Base-by-base conservation (phyloP, 2,113 vertebrate genomes). In the Corythaixoides concolor region DNA sequence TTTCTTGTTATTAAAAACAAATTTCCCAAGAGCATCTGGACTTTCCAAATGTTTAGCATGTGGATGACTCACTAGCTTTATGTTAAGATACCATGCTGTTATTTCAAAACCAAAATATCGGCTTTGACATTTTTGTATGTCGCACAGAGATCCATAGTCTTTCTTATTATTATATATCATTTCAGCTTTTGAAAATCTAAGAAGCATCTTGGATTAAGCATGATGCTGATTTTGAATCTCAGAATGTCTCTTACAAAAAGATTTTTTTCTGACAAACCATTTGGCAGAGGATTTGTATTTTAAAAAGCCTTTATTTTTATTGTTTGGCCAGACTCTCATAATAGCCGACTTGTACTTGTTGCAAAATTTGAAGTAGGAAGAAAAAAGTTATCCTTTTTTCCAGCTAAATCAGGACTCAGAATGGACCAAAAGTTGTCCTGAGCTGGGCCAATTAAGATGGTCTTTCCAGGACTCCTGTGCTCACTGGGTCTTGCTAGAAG, bases 31-130 rank as follows among this genome's bases (percentile, higher is more conserved):
- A 89, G 91, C 85, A 96, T 90, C 89, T 96, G 52, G 77, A 83
- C 62, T 96, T 96, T 91, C 84, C 63, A 95, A 97, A 94, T 69
- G 58, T 69, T 97, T 95, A 94, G 74, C 39, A 88, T 95, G 95
- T 68, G 91, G 55, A 97, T 80, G 85, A 96, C 67, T 95, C 94
- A 93, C 77, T 41, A 93, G 62, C 37, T 93, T 95, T 97, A 93
- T 95, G 89, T 69, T 93, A 96, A 94, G 92, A 96, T 90, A 80
- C 43, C 66, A 70, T 67, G 45, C 37, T 85, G 47, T 96, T 96
- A 92, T 85, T 96, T 89, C 93, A 91, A 95, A 97, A 90, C 68
- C 1, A 23, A 97, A 95, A 80, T 92, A 95, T 66, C 75, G 89
- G 33, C 87, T 73, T 72, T 97, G 91, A 97, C 66, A 95, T 94